Conservation (phyloP, 1,140 invertebrate genomes). For the Brachionus rubens region DNA sequence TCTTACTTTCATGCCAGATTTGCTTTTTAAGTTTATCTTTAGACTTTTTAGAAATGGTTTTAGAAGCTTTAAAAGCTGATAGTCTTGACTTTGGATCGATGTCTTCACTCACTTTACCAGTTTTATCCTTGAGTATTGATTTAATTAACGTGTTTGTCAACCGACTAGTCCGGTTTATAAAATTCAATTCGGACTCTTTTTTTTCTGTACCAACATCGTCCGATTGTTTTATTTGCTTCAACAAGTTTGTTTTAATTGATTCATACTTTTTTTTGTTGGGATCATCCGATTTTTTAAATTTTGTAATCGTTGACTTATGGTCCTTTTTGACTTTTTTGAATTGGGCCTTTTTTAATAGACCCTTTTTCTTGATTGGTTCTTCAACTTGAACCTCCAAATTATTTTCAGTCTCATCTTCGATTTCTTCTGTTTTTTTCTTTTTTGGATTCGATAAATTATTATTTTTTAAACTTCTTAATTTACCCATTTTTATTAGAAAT, state of each 20-base stretch:
- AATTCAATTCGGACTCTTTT: slow-evolving; percentile 24
- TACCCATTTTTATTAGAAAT: neutral
- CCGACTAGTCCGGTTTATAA: slow-evolving; percentile 19
- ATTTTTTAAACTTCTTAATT: slow-evolving; percentile 13
- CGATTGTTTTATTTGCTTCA: slow-evolving; percentile 41
- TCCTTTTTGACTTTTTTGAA: slow-evolving; percentile 26
- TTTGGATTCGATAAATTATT: slow-evolving; percentile 17
- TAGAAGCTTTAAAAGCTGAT: neutral
- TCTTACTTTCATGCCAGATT: slow-evolving; percentile 44
- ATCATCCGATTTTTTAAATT: slow-evolving; percentile 21
- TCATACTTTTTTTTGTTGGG: slow-evolving; percentile 30
- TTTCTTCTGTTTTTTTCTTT: neutral
- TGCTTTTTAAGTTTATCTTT: slow-evolving; percentile 41
- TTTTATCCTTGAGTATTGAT: slow-evolving; percentile 6
- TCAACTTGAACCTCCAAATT: neutral
- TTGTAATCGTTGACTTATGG: neutral
- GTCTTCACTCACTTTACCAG: neutral
- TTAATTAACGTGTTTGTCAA: slow-evolving; percentile 29
- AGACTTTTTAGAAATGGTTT: slow-evolving; percentile 6
- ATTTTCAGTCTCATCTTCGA: neutral
- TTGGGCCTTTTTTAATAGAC: neutral
- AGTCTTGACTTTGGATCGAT: neutral
- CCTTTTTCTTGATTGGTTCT: neutral
- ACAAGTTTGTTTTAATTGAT: slow-evolving; percentile 31
- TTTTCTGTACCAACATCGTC: neutral